A percentile compares a stretch with the other conserved stretches of the same genome.
phyloP scores from a whole-genome alignment of 2,888 invertebrate genomes.

The Drosophila vallismaia region DNA sequence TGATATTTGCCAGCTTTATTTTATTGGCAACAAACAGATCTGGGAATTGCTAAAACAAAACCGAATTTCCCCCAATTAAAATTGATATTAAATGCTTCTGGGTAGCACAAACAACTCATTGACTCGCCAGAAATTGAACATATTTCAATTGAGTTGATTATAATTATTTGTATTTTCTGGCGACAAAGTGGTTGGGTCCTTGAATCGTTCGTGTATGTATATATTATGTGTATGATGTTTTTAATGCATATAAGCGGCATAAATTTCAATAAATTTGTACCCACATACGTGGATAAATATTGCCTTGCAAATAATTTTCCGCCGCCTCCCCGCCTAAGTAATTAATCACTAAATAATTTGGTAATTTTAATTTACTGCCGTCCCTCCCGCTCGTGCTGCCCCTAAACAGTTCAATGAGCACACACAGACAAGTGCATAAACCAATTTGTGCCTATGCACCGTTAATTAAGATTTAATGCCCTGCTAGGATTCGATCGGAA shows the following conservation, averaged over 20 bases:
- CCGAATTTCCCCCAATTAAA: slow-evolving; percentile 52
- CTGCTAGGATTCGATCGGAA: slow-evolving; percentile 12
- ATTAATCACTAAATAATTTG: slow-evolving; percentile 78
- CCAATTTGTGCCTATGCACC: slow-evolving; percentile 44
- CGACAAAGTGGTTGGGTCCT: slow-evolving; percentile 8
- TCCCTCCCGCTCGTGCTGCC: slow-evolving; percentile 7
- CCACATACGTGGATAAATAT: slow-evolving; percentile 15
- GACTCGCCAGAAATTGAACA: slow-evolving; percentile 6
- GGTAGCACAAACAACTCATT: not conserved
- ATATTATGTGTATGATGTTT: not conserved
- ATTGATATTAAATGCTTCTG: slow-evolving; percentile 53
- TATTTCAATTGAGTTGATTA: slow-evolving; percentile 59
- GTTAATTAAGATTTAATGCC: slow-evolving; percentile 79
- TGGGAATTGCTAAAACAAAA: slow-evolving; percentile 1
- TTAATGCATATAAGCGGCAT: slow-evolving; percentile 7
- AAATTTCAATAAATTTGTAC: slow-evolving; percentile 27
- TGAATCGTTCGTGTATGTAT: not conserved
- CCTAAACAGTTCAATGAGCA: slow-evolving; percentile 53
- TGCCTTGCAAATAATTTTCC: slow-evolving; percentile 51
- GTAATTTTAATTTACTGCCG: slow-evolving; percentile 74
- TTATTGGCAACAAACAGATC: not conserved
- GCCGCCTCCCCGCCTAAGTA: slow-evolving; percentile 41
- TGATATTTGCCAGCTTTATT: slow-evolving; percentile 10
- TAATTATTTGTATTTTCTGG: slow-evolving; percentile 26
- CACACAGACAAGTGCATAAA: slow-evolving; percentile 32